Evolutionary conservation across 2,113 vertebrate genomes (phyloP).

Genomic region (Planiliza haematocheilus): DNA sequence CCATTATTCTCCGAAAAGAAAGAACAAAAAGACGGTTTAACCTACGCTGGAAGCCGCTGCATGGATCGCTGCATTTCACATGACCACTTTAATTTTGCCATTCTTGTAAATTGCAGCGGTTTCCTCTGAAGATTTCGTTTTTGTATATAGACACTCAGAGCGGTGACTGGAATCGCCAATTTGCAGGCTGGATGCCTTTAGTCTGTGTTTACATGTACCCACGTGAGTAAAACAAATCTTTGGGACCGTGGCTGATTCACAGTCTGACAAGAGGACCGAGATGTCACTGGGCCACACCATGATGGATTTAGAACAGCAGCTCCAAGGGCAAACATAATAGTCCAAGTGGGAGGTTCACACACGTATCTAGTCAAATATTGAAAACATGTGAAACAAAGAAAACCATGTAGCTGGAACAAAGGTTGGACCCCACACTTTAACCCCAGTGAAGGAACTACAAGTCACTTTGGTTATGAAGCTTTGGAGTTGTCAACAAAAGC

Average conservation of each 20-base stretch:
- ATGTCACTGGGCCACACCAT: constrained; percentile 61
- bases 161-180: constrained; percentile 68
- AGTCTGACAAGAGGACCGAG: constrained; percentile 44
- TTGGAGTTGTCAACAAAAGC: constrained; percentile 67
- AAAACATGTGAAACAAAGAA: constrained; percentile 50
- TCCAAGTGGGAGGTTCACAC: constrained; percentile 38
- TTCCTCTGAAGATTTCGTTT: constrained; percentile 60
- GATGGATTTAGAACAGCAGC: constrained; percentile 41
- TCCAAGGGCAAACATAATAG: background rate
- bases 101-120: constrained; percentile 61
- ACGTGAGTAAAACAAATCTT: constrained; percentile 65
- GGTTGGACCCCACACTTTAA: constrained; percentile 25
- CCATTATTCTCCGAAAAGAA: constrained; percentile 2
- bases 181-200: constrained; percentile 68
- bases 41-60: constrained; percentile 17
- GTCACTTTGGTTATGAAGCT: constrained; percentile 28
- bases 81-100: constrained; percentile 48
- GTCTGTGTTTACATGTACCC: constrained; percentile 78
- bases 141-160: constrained; percentile 59
- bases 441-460: constrained; percentile 39
- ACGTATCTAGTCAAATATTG: constrained; percentile 34
- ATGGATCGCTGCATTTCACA: constrained; percentile 29
- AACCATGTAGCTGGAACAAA: constrained; percentile 42
- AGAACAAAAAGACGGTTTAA: constrained; percentile 1
- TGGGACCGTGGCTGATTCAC: constrained; percentile 41